Conservation (phyloP, 2,113 vertebrate genomes). For the Anseranas semipalmata region DNA sequence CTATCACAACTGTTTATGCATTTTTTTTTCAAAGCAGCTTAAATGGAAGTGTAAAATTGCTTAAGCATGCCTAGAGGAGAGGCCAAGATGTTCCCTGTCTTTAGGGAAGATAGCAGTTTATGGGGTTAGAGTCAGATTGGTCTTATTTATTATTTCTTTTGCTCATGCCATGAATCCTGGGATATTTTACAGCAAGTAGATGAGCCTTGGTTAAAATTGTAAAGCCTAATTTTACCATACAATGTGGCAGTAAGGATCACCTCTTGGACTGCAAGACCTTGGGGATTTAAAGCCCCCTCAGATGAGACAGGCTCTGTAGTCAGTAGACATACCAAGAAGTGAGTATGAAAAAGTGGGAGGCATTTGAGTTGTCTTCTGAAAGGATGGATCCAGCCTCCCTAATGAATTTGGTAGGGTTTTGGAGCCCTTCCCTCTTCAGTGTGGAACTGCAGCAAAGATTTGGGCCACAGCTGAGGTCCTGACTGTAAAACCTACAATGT, state of each 20-base stretch:
- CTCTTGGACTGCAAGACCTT: background rate
- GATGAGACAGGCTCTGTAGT: background rate
- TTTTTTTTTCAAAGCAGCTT: background rate
- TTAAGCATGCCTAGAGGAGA: background rate
- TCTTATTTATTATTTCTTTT: background rate
- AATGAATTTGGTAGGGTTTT: background rate
- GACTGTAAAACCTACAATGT: background rate
- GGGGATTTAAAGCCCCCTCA: background rate
- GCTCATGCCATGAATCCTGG: background rate
- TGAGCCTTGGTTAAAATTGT: background rate
- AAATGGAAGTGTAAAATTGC: background rate
- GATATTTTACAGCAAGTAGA: background rate
- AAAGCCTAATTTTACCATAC: background rate
- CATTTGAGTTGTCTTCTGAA: background rate
- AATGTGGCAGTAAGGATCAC: background rate
- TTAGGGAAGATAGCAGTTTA: background rate
- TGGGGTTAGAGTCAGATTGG: background rate
- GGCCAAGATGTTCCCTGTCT: background rate
- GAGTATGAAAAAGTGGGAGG: background rate
- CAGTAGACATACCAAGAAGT: background rate
- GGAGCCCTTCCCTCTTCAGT: background rate
- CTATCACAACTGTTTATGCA: background rate
- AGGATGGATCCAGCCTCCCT: background rate
- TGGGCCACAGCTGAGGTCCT: background rate
- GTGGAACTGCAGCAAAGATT: background rate